Percentiles rank a stretch among this genome's conserved stretches.
phyloP scores from a whole-genome alignment of 2,888 invertebrate genomes.

The Volucella bombylans region DNA sequence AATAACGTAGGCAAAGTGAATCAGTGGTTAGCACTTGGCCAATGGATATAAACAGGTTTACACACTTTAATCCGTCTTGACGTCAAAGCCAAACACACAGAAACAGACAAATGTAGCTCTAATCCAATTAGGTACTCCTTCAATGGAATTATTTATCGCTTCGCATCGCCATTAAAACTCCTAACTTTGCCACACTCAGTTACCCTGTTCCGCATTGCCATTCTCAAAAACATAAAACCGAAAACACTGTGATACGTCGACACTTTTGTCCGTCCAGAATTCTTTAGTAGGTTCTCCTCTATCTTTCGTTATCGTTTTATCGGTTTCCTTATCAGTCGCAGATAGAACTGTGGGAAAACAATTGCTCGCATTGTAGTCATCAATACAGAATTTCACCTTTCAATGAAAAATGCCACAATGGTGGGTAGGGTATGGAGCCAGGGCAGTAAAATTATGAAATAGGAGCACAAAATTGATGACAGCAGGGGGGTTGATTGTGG shows the following conservation, averaged over 20 bases:
- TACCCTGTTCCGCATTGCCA: conserved; percentile 26
- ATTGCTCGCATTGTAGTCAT: too few species aligned
- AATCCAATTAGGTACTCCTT: conserved; percentile 34
- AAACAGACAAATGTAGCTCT: conserved; percentile 10
- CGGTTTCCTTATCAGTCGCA: conserved; percentile 9
- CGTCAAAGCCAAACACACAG: conserved; percentile 47
- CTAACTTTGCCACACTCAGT: conserved; percentile 30
- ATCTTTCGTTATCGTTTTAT: not conserved
- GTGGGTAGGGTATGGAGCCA: too few species aligned
- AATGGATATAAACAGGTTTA: conserved; percentile 45
- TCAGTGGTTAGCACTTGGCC: conserved; percentile 21
- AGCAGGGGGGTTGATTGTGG: not conserved
- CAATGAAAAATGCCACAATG: too few species aligned
- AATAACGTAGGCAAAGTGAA: not conserved
- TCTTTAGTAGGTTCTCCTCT: not conserved
- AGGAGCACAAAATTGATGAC: not conserved
- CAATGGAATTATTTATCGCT: conserved; percentile 38
- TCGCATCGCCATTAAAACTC: conserved; percentile 41
- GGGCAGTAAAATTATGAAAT: conserved; percentile 1
- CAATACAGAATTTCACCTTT: too few species aligned
- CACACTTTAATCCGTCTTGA: conserved; percentile 21
- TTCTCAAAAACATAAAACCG: not conserved
- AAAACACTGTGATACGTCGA: not conserved
- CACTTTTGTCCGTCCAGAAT: not conserved
- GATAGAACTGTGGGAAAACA: not conserved